Percentiles rank a stretch among this genome's conserved stretches.
Evolutionary conservation across 2,888 invertebrate species (phyloP).

Genomic region (Melinopterus prodromus): DNA sequence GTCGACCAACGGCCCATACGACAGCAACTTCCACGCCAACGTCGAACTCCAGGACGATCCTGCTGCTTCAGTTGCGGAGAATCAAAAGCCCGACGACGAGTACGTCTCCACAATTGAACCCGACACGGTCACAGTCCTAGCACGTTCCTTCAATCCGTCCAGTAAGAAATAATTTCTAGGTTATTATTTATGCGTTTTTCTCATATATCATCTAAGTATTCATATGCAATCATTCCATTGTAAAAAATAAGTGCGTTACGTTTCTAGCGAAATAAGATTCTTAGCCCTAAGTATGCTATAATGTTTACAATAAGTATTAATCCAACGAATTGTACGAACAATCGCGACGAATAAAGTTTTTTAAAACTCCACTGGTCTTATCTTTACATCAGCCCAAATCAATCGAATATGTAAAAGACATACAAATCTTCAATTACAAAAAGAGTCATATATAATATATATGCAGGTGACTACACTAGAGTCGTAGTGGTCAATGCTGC

Average conservation of each 20-base stretch:
- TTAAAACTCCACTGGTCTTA: not conserved
- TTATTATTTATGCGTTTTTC: conserved; percentile 41
- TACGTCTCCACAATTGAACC: conserved; percentile 67
- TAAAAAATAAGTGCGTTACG: conserved; percentile 39
- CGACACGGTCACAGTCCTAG: conserved; percentile 62
- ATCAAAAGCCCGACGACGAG: conserved; percentile 57
- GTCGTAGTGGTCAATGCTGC: too few relatives aligned
- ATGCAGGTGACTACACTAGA: too few relatives aligned
- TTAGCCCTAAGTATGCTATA: conserved; percentile 14
- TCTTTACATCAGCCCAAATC: not conserved
- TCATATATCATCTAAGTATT: conserved; percentile 38
- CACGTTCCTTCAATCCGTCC: conserved; percentile 44
- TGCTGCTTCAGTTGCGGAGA: conserved; percentile 62
- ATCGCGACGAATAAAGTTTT: not conserved
- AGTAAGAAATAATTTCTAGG: conserved; percentile 30
- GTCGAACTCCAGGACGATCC: conserved; percentile 65
- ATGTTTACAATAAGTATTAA: conserved; percentile 4
- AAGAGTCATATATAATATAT: too few relatives aligned
- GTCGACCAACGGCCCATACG: conserved; percentile 71
- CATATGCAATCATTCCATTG: conserved; percentile 43
- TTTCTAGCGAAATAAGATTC: conserved; percentile 35
- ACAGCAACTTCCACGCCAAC: conserved; percentile 59
- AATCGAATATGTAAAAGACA: not conserved
- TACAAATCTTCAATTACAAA: too few relatives aligned
- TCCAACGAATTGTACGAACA: not conserved